Conservation (phyloP, 2,113 vertebrate genomes). For the Tachycineta bicolor region DNA sequence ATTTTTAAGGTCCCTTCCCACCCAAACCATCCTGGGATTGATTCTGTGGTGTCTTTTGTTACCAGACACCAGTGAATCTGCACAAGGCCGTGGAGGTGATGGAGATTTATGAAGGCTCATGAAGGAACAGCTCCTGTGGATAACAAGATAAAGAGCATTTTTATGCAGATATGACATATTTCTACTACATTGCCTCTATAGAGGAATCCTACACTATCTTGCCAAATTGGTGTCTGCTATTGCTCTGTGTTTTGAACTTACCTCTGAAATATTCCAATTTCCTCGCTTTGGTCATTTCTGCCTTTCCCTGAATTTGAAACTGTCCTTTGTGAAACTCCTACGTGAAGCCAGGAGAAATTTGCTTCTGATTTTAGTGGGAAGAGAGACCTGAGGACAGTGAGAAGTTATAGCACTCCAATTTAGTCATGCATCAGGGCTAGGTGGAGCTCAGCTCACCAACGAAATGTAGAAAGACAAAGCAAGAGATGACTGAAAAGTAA, state of each 20-base stretch:
- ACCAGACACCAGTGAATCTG: background rate
- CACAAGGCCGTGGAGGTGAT: background rate
- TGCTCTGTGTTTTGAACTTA: background rate
- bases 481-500: background rate
- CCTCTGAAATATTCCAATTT: background rate
- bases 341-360: background rate
- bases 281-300: background rate
- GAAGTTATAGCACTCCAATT: background rate
- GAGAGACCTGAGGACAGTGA: background rate
- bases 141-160: background rate
- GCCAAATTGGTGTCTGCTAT: background rate
- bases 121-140: background rate
- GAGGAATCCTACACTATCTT: background rate
- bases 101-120: background rate
- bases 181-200: rapidly evolving
- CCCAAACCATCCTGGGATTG: background rate
- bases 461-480: background rate
- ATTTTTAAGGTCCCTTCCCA: background rate
- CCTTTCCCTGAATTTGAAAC: background rate
- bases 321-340: background rate
- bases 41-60: background rate
- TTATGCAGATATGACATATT: background rate
- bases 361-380: background rate
- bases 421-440: rapidly evolving
- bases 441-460: background rate